Percentiles rank a stretch among this genome's conserved stretches.
Conservation (phyloP, 2,113 vertebrate genomes). For the Probosciger aterrimus region DNA sequence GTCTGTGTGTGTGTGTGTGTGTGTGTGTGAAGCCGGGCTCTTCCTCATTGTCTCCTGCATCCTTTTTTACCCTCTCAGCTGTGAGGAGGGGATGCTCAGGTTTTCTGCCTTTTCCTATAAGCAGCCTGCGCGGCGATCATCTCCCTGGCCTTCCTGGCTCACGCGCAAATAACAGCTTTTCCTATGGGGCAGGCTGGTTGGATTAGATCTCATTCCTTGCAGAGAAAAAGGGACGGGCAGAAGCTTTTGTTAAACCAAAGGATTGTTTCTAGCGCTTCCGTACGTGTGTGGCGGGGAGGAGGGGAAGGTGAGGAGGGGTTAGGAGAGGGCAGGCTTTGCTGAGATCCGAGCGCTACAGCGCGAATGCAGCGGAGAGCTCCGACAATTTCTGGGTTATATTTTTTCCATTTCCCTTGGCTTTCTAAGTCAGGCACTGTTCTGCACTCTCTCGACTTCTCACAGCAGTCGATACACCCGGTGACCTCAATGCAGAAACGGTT, state of each 20-base stretch:
- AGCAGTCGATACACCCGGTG: not conserved
- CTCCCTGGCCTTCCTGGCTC: not conserved
- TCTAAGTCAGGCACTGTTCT: not conserved
- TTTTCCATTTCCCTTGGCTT: not conserved
- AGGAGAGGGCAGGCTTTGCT: not conserved
- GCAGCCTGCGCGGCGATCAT: not conserved
- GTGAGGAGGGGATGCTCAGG: not conserved
- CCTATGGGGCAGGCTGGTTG: not conserved
- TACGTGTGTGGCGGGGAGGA: not conserved
- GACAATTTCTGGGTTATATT: not conserved
- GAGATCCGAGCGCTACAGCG: not conserved
- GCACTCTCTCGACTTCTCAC: not conserved
- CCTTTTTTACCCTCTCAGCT: not conserved
- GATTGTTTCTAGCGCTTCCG: not conserved
- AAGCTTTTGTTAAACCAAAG: not conserved
- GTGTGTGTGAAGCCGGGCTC: not conserved
- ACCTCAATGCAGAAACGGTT: constrained; percentile 10
- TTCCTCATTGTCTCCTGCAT: not conserved
- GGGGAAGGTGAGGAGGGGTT: not conserved
- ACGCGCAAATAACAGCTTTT: not conserved
- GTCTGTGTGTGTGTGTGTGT: not conserved
- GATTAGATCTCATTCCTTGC: not conserved
- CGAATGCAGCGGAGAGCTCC: not conserved
- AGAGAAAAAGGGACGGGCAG: not conserved
- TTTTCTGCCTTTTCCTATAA: not conserved